Evolutionary conservation across 2,888 invertebrate species (phyloP), one percentile per base, ranked within the genome.

Genomic region (Morpho deidamia): DNA sequence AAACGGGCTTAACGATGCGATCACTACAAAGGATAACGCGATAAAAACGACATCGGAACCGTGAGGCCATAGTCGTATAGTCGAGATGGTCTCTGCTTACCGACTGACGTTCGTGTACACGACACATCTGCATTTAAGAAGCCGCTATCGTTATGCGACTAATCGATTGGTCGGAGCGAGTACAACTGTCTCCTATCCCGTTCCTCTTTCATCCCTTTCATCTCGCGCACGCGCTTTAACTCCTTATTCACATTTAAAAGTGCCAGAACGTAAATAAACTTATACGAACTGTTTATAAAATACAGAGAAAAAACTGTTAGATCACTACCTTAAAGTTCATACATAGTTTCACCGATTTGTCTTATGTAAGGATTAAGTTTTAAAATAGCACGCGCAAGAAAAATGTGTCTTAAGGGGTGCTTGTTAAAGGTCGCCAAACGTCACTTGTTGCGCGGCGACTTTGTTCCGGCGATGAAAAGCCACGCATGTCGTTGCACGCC

Each of bases 111-210:
- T 77, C 75, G 74, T 77, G 77, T 73, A 77, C 83, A 85, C 85
- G 83, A 87, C 88, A 87, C 87, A 89, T 89, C 89, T 88, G 89
- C 89, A 89, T 88, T 88, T 89, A 89, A 89, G 87, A 88, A 88
- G 86, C 81, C 85, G 88, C 86, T 87, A 86, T 88, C 87, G 89
- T 88, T 88, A 88, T 88, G 88, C 88, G 89, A 89, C 89, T 89
- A 89, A 89, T 89, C 89, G 89, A 89, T 89, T 88, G 88, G 89
- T 87, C 78, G 83, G 83, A 88, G 83, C 77, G 85, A 83, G 85
- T 75, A 73, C 67, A 70, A 82, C 82, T 80, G 81, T 78, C 81
- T 71, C 66, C 77, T 67, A 59, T 83, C 87, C 62, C 75, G 61
- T 71, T 88, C 75, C 58, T 56, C 56, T 64, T 67, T 69, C 72